Base-by-base conservation (phyloP, 2,888 invertebrate species). In the Drosophila putrida region DNA sequence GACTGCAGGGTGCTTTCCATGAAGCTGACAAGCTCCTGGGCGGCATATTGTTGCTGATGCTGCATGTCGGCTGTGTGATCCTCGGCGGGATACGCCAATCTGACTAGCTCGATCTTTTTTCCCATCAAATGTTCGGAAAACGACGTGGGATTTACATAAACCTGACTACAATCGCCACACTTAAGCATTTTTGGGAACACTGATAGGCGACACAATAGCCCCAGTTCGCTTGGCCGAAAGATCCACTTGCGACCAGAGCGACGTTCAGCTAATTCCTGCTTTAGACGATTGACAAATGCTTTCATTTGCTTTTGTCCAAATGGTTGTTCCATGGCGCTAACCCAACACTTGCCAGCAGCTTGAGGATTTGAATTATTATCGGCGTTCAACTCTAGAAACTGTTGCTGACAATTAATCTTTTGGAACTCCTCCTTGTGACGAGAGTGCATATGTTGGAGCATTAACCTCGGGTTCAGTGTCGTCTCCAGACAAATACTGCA, bases 151-250 rank as follows among this genome's bases (percentile, higher is more conserved):
- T 95, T 20, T 20, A 20, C 3, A 20, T 3, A 20, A 20, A 20
- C 95, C 91, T 96, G 95, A 0, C 95, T 95, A 88, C 97, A 97
- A 4, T 94, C 90, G 0, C 94, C 94, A 83, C 96, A 97, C 46
- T 93, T 93, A 0, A 95, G 93, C 1, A 93, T 93, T 2, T 93
- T 93, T 6, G 94, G 94, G 35, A 94, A 93, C 60, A 95, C 94
- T 53, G 96, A 95, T 0, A 95, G 94, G 33, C 27, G 35, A 10
- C 94, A 94, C 46, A 97, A 88, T 11, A 92, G 90, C 13, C 94
- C 93, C 4, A 95, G 93, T 77, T 97, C 96, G 6, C 93, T 93
- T 0, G 96, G 95, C 0, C 93, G 93, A 80, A 92, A 94, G 15
- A 90, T 90, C 9, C 88, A 92, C 31, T 91, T 82, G 6, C 54